Evolutionary conservation across 2,888 invertebrate species (phyloP), one percentile per base, ranked within the genome.

Genomic region (Chrysodeixis includens): DNA sequence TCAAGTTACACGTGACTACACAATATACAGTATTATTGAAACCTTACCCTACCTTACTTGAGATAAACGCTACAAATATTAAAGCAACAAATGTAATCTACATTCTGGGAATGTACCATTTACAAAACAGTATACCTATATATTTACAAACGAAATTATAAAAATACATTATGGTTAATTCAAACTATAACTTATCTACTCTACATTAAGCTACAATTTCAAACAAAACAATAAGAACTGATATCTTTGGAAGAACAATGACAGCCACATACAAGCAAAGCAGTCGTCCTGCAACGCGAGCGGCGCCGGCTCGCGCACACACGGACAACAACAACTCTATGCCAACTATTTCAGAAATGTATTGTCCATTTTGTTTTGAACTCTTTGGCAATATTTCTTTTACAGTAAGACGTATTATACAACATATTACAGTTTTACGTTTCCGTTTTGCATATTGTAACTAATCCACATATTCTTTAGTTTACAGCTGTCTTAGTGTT

Each of bases 21-120:
- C 68, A 85, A 86, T 86, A 83, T 86, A 84, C 76, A 79, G 55
- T 69, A 73, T 74, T 87, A 79, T 78, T 81, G 71, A 82, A 84
- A 84, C 74, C 79, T 83, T 82, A 83, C 55, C 56, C 66, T 76
- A 80, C 18, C 72, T 78, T 82, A 82, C 56, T 57, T 64, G 75
- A 74, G 64, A 76, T 82, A 86, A 81, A 85, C 78, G 85, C 88
- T 89, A 90, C 86, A 76, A 83, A 86, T 86, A 87, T 88, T 90
- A 90, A 92, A 92, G 91, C 91, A 90, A 92, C 88, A 86, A 54
- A 86, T 88, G 86, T 76, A 80, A 79, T 78, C 87, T 89, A 91
- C 91, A 92, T 91, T 92, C 91, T 90, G 88, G 90, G 92, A 93
- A 93, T 92, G 92, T 90, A 68, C 62, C 65, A 79, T 86, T 81